Evolutionary conservation across 2,888 invertebrate species (phyloP).

Genomic region (Fragum fragum): DNA sequence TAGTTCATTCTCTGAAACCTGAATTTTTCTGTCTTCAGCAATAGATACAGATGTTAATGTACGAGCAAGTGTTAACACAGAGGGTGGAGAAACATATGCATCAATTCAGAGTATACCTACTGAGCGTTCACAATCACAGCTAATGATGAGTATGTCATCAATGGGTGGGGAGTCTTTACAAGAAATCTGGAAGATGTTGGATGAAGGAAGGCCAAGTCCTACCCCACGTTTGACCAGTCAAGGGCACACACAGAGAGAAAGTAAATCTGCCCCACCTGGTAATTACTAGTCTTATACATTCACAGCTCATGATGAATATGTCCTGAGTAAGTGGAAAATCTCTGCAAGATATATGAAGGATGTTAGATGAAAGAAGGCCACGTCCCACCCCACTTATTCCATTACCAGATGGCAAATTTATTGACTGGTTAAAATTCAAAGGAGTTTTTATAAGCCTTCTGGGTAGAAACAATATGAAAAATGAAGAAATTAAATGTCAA

Average conservation of each 20-base stretch:
- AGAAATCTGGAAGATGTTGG: slow-evolving; percentile 85
- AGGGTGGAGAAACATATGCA: slow-evolving; percentile 60
- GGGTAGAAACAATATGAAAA: no score
- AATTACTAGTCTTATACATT: slow-evolving; percentile 53
- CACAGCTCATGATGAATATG: slow-evolving; percentile 77
- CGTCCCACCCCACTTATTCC: slow-evolving; percentile 73
- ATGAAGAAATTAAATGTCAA: no score
- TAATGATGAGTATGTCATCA: slow-evolving; percentile 82
- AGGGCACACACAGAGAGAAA: slow-evolving; percentile 10
- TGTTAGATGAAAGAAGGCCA: slow-evolving; percentile 79
- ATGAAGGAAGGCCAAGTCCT: slow-evolving; percentile 73
- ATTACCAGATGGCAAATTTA: no score
- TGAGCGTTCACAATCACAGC: slow-evolving; percentile 63
- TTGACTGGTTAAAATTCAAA: no score
- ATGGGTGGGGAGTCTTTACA: slow-evolving; percentile 83
- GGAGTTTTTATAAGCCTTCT: no score
- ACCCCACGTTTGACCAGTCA: slow-evolving; percentile 69
- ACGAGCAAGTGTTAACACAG: slow-evolving; percentile 66
- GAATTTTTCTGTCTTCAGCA: slow-evolving; percentile 41
- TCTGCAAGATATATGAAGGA: slow-evolving; percentile 84
- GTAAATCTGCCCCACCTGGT: slow-evolving; percentile 10
- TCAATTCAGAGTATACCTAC: slow-evolving; percentile 50
- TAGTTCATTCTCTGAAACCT: no score
- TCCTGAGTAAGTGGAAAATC: slow-evolving; percentile 84
- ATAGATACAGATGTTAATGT: slow-evolving; percentile 62